Percentiles rank a stretch among this genome's conserved stretches.
Evolutionary conservation across 1,140 invertebrate genomes (phyloP).

Genomic region (Drosophila serrata): DNA sequence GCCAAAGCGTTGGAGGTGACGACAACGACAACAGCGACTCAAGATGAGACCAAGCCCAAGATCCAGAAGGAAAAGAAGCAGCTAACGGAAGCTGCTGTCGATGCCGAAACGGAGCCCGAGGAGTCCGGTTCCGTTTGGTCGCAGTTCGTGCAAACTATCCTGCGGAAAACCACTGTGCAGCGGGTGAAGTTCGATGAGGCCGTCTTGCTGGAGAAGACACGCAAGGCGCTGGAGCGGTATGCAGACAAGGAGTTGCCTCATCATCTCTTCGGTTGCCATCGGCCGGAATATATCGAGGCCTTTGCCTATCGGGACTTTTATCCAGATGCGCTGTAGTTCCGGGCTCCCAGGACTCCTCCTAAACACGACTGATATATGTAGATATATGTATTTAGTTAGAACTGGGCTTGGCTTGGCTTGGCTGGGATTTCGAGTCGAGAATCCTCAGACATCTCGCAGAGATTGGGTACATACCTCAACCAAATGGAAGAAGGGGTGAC

Average conservation of each 20-base stretch:
- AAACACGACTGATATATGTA: slow-evolving; percentile 68
- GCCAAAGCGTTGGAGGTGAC: background rate
- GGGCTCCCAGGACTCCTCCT: background rate
- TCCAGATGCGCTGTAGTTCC: slow-evolving; percentile 57
- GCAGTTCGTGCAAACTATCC: slow-evolving; percentile 76
- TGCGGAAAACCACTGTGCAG: slow-evolving; percentile 70
- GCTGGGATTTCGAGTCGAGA: background rate
- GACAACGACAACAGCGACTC: background rate
- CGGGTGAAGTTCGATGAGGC: slow-evolving; percentile 72
- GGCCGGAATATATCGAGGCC: slow-evolving; percentile 71
- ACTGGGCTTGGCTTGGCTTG: slow-evolving; percentile 11
- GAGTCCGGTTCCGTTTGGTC: slow-evolving; percentile 71
- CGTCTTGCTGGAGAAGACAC: slow-evolving; percentile 69
- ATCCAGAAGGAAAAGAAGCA: slow-evolving; percentile 5
- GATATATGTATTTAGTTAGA: slow-evolving; percentile 59
- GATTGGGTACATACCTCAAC: slow-evolving; percentile 5
- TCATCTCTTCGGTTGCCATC: slow-evolving; percentile 70
- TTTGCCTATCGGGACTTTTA: slow-evolving; percentile 79
- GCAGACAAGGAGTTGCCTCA: slow-evolving; percentile 56
- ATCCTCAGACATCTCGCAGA: slow-evolving; percentile 16
- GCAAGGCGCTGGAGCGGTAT: slow-evolving; percentile 67
- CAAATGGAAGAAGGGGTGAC: background rate
- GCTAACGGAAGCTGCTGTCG: background rate
- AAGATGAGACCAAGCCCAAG: background rate
- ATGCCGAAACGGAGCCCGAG: background rate